phyloP scores from a whole-genome alignment of 2,797 vertebrate species.

The Sebastes matsubarae region DNA sequence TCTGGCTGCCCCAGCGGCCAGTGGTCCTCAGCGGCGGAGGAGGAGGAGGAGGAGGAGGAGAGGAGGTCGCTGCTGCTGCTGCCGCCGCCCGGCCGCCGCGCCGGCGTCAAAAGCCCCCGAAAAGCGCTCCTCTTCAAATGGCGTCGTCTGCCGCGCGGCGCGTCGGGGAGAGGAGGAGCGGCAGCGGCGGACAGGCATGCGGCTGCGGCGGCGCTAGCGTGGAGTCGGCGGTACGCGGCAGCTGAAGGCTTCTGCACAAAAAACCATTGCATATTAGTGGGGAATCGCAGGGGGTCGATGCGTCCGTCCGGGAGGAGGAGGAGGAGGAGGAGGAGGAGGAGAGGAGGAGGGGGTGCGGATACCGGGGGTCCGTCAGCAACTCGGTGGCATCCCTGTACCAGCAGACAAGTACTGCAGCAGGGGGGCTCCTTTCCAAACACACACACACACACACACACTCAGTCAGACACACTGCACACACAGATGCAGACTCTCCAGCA shows the following conservation, averaged over 20 bases:
- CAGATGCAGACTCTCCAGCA: slow-evolving; percentile 43
- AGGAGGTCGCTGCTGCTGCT: slow-evolving; percentile 70
- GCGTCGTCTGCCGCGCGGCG: slow-evolving; percentile 86
- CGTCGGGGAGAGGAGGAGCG: slow-evolving; percentile 75
- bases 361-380: slow-evolving; percentile 68
- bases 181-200: slow-evolving; percentile 85
- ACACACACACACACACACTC: neutral
- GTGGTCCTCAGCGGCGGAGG: slow-evolving; percentile 65
- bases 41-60: slow-evolving; percentile 51
- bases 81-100: slow-evolving; percentile 85
- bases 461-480: slow-evolving; percentile 15
- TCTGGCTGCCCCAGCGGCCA: slow-evolving; percentile 81
- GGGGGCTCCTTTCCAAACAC: slow-evolving; percentile 69
- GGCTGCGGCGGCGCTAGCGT: slow-evolving; percentile 87
- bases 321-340: slow-evolving; percentile 17
- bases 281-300: slow-evolving; percentile 65
- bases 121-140: slow-evolving; percentile 82
- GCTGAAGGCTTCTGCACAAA: slow-evolving; percentile 89
- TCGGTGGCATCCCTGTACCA: slow-evolving; percentile 71
- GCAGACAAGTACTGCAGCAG: slow-evolving; percentile 71
- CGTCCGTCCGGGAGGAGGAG: slow-evolving; percentile 49
- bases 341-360: slow-evolving; percentile 42
- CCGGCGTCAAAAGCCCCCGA: slow-evolving; percentile 73
- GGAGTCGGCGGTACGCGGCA: slow-evolving; percentile 86
- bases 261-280: slow-evolving; percentile 94